phyloP scores from a whole-genome alignment of 2,113 vertebrate genomes.

The Nettapus auritus region DNA sequence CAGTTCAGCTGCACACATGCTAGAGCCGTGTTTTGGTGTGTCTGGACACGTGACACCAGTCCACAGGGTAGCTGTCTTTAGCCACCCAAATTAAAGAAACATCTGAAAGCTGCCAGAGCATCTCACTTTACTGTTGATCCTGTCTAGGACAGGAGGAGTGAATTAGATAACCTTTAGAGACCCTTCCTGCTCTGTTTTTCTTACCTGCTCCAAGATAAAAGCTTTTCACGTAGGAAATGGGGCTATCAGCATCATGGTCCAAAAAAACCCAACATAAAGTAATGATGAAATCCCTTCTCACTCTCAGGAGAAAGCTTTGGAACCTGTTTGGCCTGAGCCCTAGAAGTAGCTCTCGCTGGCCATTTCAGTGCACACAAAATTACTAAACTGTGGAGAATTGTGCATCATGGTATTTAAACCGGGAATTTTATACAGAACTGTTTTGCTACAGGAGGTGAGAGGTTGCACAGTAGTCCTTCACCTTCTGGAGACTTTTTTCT shows the following conservation, averaged over 20 bases:
- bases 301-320: neutral
- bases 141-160: neutral
- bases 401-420: neutral
- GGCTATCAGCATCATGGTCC: neutral
- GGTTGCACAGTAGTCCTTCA: neutral
- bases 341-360: neutral
- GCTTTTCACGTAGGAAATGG: neutral
- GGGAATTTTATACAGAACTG: neutral
- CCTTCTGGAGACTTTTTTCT: neutral
- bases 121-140: neutral
- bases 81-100: neutral
- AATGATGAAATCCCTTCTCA: neutral
- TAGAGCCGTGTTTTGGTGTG: neutral
- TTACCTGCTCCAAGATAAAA: neutral
- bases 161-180: neutral
- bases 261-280: neutral
- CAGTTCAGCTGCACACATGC: neutral
- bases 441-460: neutral
- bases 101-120: neutral
- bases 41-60: accelerated
- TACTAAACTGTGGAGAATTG: neutral
- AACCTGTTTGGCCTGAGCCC: neutral
- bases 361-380: neutral
- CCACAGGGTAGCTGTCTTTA: neutral
- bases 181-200: neutral